phyloP scores from a whole-genome alignment of 2,888 invertebrate genomes.

The Oligia strigilis region DNA sequence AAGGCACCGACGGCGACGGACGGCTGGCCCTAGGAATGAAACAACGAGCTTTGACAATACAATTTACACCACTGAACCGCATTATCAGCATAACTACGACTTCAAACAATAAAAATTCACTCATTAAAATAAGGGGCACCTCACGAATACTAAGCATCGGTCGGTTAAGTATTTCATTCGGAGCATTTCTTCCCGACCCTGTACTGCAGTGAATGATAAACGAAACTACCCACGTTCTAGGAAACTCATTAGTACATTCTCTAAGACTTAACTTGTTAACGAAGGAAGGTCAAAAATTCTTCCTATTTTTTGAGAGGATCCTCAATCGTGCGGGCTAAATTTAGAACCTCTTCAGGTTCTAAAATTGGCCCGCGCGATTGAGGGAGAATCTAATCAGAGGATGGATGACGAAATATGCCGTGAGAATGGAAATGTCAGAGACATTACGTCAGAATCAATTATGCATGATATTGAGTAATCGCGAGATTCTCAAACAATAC shows the following conservation, averaged over 20 bases:
- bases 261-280: constrained; percentile 49
- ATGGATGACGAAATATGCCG: background rate
- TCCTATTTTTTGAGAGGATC: background rate
- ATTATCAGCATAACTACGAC: constrained; percentile 37
- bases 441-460: background rate
- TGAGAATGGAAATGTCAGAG: background rate
- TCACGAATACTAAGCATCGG: constrained; percentile 54
- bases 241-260: constrained; percentile 69
- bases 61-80: constrained; percentile 29
- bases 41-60: constrained; percentile 31
- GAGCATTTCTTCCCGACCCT: constrained; percentile 36
- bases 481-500: background rate
- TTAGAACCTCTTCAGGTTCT: background rate
- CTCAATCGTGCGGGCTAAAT: no score
- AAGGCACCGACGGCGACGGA: background rate
- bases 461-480: background rate
- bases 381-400: background rate
- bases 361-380: constrained; percentile 13
- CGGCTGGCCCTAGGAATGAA: constrained; percentile 5
- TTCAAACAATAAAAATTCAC: constrained; percentile 51
- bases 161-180: constrained; percentile 51
- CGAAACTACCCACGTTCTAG: constrained; percentile 62
- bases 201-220: constrained; percentile 63
- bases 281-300: constrained; percentile 39
- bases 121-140: constrained; percentile 45